These are phyloP conservation scores for Proctacanthus coquilletti DNA, from an alignment of 1,140 invertebrate species.

Conservation along the genomic window DNA sequence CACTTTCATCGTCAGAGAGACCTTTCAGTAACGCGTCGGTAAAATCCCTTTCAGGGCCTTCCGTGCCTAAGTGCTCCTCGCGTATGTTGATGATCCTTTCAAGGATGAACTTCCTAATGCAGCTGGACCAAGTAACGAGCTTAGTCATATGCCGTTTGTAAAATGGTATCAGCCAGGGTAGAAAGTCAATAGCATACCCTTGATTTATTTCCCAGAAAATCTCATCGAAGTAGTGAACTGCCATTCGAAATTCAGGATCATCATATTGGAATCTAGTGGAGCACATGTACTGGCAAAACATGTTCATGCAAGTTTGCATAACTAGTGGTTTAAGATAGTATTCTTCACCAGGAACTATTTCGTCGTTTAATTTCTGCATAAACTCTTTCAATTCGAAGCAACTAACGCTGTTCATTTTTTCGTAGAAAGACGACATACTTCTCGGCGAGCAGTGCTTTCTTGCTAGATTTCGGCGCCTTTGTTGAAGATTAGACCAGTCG, in stretches of 20 bases:
- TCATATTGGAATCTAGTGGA: constrained; percentile 50
- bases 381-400: constrained; percentile 41
- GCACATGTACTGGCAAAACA: constrained; percentile 76
- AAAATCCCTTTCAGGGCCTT: constrained; percentile 47
- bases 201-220: constrained; percentile 86
- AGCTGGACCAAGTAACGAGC: constrained; percentile 47
- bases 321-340: constrained; percentile 44
- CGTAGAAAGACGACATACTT: constrained; percentile 50
- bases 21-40: constrained; percentile 57
- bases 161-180: constrained; percentile 66
- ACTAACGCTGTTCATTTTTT: constrained; percentile 46
- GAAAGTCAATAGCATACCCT: constrained; percentile 72
- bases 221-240: constrained; percentile 60
- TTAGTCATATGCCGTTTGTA: constrained; percentile 52
- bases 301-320: constrained; percentile 57
- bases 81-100: constrained; percentile 51
- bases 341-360: constrained; percentile 24
- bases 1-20: constrained; percentile 40
- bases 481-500: constrained; percentile 71
- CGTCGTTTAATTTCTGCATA: constrained; percentile 35
- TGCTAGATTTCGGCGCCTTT: constrained; percentile 58
- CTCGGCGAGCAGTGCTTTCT: constrained; percentile 60
- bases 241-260: constrained; percentile 45
- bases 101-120: constrained; percentile 60
- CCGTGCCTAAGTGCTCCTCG: constrained; percentile 35